Conservation (phyloP, 2,797 vertebrate species). For the Pseudochirops cupreus region DNA sequence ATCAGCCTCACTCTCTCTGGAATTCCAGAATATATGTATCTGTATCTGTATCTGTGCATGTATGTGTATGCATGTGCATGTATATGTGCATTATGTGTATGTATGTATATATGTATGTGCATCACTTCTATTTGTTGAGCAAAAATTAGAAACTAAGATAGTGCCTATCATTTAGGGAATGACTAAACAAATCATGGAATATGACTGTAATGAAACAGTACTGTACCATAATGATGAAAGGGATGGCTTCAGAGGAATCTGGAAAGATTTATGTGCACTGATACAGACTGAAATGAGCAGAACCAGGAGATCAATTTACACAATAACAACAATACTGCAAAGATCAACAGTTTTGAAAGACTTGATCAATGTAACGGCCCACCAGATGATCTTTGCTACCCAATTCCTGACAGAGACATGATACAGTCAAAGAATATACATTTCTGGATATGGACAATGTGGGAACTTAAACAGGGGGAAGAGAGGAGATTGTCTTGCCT, state of each 20-base stretch:
- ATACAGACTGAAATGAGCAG: neutral
- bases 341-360: neutral
- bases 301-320: neutral
- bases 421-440: neutral
- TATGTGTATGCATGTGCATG: too few relatives aligned
- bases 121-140: neutral
- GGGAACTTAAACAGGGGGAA: neutral
- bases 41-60: too few relatives aligned
- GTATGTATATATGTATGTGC: too few relatives aligned
- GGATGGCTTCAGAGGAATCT: neutral
- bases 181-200: neutral
- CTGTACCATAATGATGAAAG: neutral
- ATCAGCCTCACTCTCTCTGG: too few relatives aligned
- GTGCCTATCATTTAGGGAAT: neutral
- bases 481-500: neutral
- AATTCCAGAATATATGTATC: too few relatives aligned
- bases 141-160: neutral
- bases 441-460: neutral
- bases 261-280: neutral
- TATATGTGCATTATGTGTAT: too few relatives aligned
- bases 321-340: neutral
- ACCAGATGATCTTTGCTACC: neutral
- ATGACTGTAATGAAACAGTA: neutral
- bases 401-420: neutral
- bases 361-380: neutral